Conservation (phyloP, 2,888 invertebrate genomes). For the Lasioglossum zephyrum region DNA sequence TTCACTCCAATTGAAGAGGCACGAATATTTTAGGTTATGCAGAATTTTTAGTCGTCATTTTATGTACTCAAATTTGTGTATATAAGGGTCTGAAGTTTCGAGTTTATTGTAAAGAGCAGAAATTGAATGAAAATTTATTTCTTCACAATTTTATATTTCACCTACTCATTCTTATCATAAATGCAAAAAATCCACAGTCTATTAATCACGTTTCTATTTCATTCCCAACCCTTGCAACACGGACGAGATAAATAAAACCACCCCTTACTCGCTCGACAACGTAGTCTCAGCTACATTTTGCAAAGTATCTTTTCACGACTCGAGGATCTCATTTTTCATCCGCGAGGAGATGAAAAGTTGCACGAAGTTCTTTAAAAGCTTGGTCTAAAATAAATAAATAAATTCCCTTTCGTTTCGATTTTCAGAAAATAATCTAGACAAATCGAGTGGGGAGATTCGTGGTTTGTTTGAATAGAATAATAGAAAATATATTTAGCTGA, state of each 20-base stretch:
- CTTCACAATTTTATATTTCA: not conserved
- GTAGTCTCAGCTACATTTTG: not conserved
- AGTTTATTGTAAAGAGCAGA: too few species aligned
- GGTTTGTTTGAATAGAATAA: not conserved
- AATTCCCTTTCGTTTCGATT: not conserved
- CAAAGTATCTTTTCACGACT: not conserved
- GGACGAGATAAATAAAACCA: not conserved
- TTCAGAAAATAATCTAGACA: not conserved
- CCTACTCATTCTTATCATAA: not conserved
- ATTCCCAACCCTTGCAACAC: not conserved
- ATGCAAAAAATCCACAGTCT: not conserved
- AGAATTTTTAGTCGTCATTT: not conserved
- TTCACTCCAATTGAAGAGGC: not conserved
- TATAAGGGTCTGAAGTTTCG: too few species aligned
- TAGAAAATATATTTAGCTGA: not conserved
- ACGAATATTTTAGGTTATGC: not conserved
- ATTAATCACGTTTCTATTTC: not conserved
- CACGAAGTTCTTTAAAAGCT: not conserved
- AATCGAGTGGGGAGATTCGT: not conserved
- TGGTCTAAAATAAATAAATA: not conserved
- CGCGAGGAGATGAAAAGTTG: not conserved
- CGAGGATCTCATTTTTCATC: not conserved
- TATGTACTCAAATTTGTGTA: too few species aligned
- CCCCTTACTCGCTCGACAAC: not conserved
- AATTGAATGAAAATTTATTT: too few species aligned